Conservation (phyloP, 2,888 invertebrate species). For the Xylota sylvarum region DNA sequence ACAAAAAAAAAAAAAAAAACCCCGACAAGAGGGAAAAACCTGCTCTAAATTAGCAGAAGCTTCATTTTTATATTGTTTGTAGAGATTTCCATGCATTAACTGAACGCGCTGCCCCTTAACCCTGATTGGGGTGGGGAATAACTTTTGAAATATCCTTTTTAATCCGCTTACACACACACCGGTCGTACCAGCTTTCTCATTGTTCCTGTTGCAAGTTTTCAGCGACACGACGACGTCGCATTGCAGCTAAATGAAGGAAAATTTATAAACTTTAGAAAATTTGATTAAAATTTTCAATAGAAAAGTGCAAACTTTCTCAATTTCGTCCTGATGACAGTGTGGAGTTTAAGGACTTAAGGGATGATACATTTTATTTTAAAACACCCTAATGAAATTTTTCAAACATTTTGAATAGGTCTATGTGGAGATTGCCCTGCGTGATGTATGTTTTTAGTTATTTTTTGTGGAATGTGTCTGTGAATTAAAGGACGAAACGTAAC, state of each 20-base stretch:
- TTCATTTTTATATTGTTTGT: slow-evolving; percentile 43
- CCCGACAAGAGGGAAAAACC: no score
- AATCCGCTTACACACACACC: slow-evolving; percentile 36
- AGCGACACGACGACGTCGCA: background rate
- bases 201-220: slow-evolving; percentile 22
- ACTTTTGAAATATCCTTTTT: slow-evolving; percentile 55
- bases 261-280: slow-evolving; percentile 55
- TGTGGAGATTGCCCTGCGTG: background rate
- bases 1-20: no score
- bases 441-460: slow-evolving; percentile 7
- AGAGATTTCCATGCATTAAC: slow-evolving; percentile 20
- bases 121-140: slow-evolving; percentile 16
- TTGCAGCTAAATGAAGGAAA: slow-evolving; percentile 59
- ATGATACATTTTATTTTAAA: slow-evolving; percentile 7
- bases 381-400: background rate
- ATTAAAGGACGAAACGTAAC: background rate
- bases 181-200: background rate
- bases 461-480: background rate
- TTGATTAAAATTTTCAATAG: slow-evolving; percentile 54
- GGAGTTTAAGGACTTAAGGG: slow-evolving; percentile 8
- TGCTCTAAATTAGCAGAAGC: slow-evolving; percentile 44
- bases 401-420: background rate
- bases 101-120: background rate
- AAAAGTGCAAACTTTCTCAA: slow-evolving; percentile 35
- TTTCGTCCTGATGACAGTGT: slow-evolving; percentile 34